These are phyloP conservation scores for Achatina immaculata DNA, from an alignment of 1,140 invertebrate genomes.

Conservation along the genomic window DNA sequence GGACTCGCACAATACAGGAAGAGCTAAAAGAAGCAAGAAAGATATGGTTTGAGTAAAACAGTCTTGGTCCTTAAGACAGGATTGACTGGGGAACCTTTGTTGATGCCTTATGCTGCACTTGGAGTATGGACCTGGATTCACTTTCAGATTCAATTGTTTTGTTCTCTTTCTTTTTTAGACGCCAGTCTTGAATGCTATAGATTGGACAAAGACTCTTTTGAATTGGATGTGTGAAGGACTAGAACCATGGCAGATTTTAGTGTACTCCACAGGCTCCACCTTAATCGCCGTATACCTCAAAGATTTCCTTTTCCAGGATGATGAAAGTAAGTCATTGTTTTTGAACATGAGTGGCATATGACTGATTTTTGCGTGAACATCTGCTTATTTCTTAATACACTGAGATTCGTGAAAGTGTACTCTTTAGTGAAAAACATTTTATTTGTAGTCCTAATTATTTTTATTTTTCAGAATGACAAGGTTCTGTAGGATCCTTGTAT, in stretches of 20 bases:
- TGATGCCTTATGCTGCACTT: too few species aligned
- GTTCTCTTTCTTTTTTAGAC: too few species aligned
- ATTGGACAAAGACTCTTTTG: conserved; percentile 48
- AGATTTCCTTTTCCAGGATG: conserved; percentile 80
- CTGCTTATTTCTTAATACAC: too few species aligned
- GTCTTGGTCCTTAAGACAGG: too few species aligned
- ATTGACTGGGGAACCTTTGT: too few species aligned
- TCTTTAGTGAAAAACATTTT: background rate
- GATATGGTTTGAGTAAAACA: too few species aligned
- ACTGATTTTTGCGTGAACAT: background rate
- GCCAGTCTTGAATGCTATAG: conserved; percentile 43
- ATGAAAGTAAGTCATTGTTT: conserved; percentile 78
- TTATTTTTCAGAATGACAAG: too few species aligned
- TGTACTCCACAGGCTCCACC: conserved; percentile 61
- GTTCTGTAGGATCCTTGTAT: too few species aligned
- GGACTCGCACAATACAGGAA: too few species aligned
- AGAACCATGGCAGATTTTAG: conserved; percentile 67
- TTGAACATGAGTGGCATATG: conserved; percentile 47
- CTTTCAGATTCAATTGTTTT: too few species aligned
- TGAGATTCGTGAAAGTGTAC: background rate
- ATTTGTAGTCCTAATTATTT: background rate
- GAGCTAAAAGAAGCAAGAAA: too few species aligned
- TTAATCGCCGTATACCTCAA: conserved; percentile 77
- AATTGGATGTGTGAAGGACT: conserved; percentile 56
- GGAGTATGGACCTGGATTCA: too few species aligned